Evolutionary conservation across 2,113 vertebrate species (phyloP), one percentile per base, ranked within the genome.

Genomic region (Pandion haliaetus): DNA sequence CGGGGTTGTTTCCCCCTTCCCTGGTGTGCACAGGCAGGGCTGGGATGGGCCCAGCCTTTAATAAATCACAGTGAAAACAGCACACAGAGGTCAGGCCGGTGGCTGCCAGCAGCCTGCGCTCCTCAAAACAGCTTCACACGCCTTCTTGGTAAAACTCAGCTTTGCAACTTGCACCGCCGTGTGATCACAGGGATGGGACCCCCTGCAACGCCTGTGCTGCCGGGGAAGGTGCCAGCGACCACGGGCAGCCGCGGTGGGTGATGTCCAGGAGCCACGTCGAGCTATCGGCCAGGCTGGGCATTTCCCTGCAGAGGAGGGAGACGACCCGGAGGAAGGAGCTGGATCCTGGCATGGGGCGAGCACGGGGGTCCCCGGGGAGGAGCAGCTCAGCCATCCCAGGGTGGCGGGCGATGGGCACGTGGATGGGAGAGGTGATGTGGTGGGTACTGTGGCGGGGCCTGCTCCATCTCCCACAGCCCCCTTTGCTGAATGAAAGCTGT

Each of bases 211-310:
- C 5, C 36, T 24, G 49, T 5, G 7, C 71, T 10, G 17, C 8
- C 31, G 8, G 3, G 72, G 58, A 55, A 36, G 29, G 38, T 24
- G 66, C 52, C 66, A 7, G 29, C 0, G 5, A 34, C 52, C 57
- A 5, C 0, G 7, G 24, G 29, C 8, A 49, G 40, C 12, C 0
- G 1, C 0, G 16, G n/a, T 7, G 9, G 29, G 49, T 14, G 40
- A 84, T 17, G 36, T 7, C 59, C 69, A 29, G 74, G 29, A n/a
- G 36, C 16, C 21, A 16, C 45, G 29, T 47, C 0, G 0, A 54
- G 78, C 44, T 23, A 3, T 29, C 0, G 0, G n/a, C 38, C 38
- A 5, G 58, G 25, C 6, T 17, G 32, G 45, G 16, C n/a, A 26
- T 25, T 32, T 50, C 40, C n/a, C 82, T 1, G 12, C 1, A 3